These are phyloP conservation scores for Aporophyla nigra DNA, from an alignment of 2,888 invertebrate genomes.

Conservation along the genomic window DNA sequence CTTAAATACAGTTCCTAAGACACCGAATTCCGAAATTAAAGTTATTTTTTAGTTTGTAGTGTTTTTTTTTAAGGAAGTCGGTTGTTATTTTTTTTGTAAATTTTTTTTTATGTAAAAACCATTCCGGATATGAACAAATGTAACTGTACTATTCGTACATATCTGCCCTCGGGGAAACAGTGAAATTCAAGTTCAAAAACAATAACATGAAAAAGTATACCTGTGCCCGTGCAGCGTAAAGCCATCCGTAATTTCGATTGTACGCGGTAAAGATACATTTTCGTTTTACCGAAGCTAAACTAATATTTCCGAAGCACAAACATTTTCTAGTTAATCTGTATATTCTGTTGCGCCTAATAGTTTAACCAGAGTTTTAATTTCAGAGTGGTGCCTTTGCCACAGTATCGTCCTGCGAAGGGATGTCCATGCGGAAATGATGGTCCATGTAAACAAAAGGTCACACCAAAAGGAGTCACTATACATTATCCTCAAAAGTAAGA, in stretches of 20 bases:
- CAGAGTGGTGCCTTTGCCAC: conserved; percentile 79
- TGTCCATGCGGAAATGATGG: conserved; percentile 82
- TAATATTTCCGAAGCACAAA: background rate
- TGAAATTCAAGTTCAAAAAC: background rate
- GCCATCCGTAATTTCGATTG: background rate
- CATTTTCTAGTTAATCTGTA: background rate
- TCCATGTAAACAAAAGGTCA: conserved; percentile 83
- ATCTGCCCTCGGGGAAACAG: background rate
- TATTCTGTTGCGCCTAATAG: background rate
- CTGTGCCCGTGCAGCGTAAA: background rate
- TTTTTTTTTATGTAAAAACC: too few species aligned
- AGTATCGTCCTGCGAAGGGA: conserved; percentile 76
- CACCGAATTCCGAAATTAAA: too few species aligned
- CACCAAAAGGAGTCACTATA: conserved; percentile 84
- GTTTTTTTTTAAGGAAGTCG: too few species aligned
- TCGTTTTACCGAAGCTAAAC: background rate
- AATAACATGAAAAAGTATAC: background rate
- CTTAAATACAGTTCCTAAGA: too few species aligned
- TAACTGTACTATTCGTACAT: background rate
- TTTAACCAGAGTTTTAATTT: conserved; percentile 41
- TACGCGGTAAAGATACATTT: too few species aligned
- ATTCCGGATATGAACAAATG: background rate
- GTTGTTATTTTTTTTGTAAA: too few species aligned
- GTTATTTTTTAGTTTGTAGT: too few species aligned
- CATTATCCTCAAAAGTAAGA: conserved; percentile 87